phyloP scores from a whole-genome alignment of 2,888 invertebrate species.

The Bombylius major region DNA sequence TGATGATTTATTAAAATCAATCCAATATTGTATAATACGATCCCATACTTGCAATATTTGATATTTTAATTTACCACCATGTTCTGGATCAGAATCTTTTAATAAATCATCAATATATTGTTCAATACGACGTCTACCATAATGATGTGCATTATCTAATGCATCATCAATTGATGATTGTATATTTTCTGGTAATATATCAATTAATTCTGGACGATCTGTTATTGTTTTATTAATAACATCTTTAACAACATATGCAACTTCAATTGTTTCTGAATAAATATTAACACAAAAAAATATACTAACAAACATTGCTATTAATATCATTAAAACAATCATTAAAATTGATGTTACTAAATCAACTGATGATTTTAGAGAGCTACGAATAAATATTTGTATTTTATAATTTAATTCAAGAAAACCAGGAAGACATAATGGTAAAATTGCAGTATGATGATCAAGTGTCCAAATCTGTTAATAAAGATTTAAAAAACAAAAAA shows the following conservation, averaged over 20 bases:
- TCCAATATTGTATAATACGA: constrained; percentile 84
- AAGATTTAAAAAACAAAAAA: background rate
- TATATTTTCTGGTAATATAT: constrained; percentile 55
- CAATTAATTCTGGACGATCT: constrained; percentile 73
- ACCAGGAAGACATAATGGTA: constrained; percentile 67
- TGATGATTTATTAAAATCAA: constrained; percentile 50
- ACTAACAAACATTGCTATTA: constrained; percentile 64
- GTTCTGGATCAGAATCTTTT: constrained; percentile 65
- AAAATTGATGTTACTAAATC: constrained; percentile 77
- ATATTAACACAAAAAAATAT: constrained; percentile 64
- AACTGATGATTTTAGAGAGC: constrained; percentile 57
- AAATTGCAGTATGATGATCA: constrained; percentile 46
- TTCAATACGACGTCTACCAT: constrained; percentile 83
- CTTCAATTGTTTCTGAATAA: constrained; percentile 86
- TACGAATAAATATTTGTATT: constrained; percentile 48
- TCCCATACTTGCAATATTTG: constrained; percentile 91
- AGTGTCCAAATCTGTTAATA: constrained; percentile 39
- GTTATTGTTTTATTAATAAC: constrained; percentile 79
- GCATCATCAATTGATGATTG: constrained; percentile 68
- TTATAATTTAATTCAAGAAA: constrained; percentile 56
- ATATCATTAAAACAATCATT: constrained; percentile 72
- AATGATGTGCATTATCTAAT: constrained; percentile 84
- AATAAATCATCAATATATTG: constrained; percentile 70
- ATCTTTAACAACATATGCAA: constrained; percentile 78
- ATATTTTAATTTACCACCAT: constrained; percentile 69